These are phyloP conservation scores for Autographa gamma DNA, from an alignment of 2,888 invertebrate species.

Conservation along the genomic window DNA sequence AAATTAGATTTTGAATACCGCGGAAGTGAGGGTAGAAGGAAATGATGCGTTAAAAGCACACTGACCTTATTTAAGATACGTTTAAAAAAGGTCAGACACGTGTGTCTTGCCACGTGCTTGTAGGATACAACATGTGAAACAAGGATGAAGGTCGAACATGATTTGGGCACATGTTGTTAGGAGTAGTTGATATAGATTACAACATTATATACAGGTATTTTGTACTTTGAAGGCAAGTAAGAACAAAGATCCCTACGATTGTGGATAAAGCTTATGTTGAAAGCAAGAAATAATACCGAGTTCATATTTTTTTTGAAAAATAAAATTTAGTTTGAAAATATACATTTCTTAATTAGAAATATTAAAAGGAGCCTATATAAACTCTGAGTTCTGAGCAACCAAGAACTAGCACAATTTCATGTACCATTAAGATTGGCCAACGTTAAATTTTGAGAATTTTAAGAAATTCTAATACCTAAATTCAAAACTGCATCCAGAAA, in stretches of 20 bases:
- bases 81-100: not conserved
- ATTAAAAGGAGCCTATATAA: no score
- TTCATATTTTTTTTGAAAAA: no score
- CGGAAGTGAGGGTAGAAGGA: not conserved
- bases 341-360: no score
- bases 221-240: not conserved
- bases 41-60: conserved; percentile 3
- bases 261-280: no score
- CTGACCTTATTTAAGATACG: not conserved
- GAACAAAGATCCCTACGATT: no score
- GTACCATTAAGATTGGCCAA: no score
- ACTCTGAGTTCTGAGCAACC: no score
- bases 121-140: not conserved
- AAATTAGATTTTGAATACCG: conserved; percentile 48
- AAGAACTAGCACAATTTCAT: no score
- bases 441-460: no score
- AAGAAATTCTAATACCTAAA: not conserved
- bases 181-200: no score
- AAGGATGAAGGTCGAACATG: not conserved
- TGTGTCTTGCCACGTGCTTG: not conserved
- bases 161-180: not conserved
- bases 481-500: not conserved
- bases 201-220: not conserved
- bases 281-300: no score
- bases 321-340: no score